phyloP scores from a whole-genome alignment of 2,113 vertebrate species.

The Dolichallabes microphthalmus region DNA sequence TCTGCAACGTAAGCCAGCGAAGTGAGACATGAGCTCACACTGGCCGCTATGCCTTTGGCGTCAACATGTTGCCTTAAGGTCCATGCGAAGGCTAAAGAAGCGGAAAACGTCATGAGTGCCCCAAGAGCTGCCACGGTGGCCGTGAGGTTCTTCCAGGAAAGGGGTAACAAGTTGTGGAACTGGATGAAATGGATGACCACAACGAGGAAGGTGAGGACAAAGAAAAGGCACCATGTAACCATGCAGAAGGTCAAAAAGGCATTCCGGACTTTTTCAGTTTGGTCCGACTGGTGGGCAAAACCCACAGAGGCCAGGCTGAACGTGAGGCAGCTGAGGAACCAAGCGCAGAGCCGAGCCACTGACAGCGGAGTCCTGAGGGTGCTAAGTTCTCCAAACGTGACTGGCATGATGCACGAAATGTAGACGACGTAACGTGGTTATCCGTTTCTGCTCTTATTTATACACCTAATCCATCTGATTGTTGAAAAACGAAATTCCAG shows the following conservation, averaged over 20 bases:
- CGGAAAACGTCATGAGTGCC: conserved; percentile 62
- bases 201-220: conserved; percentile 68
- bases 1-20: conserved; percentile 66
- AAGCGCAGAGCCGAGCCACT: conserved; percentile 62
- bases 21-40: conserved; percentile 61
- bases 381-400: conserved; percentile 68
- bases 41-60: conserved; percentile 35
- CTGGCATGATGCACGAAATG: conserved; percentile 64
- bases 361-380: conserved; percentile 71
- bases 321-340: conserved; percentile 65
- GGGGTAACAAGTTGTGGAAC: conserved; percentile 72
- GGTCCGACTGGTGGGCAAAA: not conserved
- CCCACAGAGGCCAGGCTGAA: conserved; percentile 66
- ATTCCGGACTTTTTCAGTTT: accelerated
- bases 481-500: not conserved
- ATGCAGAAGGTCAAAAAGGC: conserved; percentile 64
- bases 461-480: not conserved
- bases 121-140: conserved; percentile 64
- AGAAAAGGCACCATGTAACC: conserved; percentile 75
- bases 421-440: not conserved
- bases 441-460: not conserved
- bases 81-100: conserved; percentile 62
- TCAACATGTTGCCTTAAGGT: not conserved
- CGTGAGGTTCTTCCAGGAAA: conserved; percentile 78
- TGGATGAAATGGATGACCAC: conserved; percentile 69